phyloP scores from a whole-genome alignment of 1,140 invertebrate species.

The Ips typographus region DNA sequence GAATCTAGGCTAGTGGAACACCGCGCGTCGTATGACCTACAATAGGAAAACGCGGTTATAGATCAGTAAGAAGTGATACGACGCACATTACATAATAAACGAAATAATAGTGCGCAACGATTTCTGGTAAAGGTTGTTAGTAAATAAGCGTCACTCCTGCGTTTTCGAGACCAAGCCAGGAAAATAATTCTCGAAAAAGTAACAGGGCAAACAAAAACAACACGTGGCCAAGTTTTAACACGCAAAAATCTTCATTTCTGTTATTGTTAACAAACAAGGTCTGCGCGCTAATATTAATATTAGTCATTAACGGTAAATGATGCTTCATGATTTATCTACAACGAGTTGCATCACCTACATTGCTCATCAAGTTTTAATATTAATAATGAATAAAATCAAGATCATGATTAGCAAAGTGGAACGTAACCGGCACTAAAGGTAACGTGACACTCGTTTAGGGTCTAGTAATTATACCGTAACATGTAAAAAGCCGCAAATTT shows the following conservation, averaged over 20 bases:
- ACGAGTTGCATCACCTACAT: constrained; percentile 19
- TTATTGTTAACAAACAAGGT: constrained; percentile 5
- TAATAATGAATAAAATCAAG: constrained; percentile 3
- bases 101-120: constrained; percentile 29
- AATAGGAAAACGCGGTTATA: constrained; percentile 30
- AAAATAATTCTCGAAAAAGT: constrained; percentile 27
- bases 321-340: constrained; percentile 24
- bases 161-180: constrained; percentile 16
- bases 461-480: constrained; percentile 15
- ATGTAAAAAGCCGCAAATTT: constrained; percentile 22
- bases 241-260: not conserved
- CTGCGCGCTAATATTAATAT: constrained; percentile 11
- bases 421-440: constrained; percentile 19
- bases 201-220: constrained; percentile 20
- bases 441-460: constrained; percentile 24
- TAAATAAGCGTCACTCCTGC: constrained; percentile 16
- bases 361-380: constrained; percentile 9
- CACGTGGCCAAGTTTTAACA: not conserved
- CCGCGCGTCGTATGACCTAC: constrained; percentile 32
- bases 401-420: constrained; percentile 12
- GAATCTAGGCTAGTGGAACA: constrained; percentile 37
- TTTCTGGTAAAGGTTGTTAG: constrained; percentile 3
- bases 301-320: constrained; percentile 32
- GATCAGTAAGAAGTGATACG: constrained; percentile 28
- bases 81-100: constrained; percentile 26